A percentile compares a stretch with the other conserved stretches of the same genome.
These are phyloP conservation scores for Elephas maximus DNA, from an alignment of 2,113 vertebrate species.

Conservation along the genomic window DNA sequence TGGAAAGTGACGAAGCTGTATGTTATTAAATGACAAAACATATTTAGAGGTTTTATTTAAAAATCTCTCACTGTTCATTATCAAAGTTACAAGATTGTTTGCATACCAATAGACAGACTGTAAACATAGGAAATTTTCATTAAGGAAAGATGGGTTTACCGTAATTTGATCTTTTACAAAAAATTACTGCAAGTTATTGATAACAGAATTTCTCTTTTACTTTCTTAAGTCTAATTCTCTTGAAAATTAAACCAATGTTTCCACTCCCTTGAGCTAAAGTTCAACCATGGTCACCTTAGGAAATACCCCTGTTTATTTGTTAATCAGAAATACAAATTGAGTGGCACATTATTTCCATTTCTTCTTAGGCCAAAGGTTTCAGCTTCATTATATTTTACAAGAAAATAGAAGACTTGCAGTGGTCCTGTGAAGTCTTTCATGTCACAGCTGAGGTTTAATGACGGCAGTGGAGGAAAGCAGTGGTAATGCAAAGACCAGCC, in stretches of 20 bases:
- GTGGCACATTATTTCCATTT: conserved; percentile 88
- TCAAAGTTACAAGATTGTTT: conserved; percentile 90
- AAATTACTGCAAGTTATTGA: conserved; percentile 87
- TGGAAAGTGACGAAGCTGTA: conserved; percentile 83
- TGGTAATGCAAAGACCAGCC: conserved; percentile 87
- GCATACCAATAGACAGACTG: conserved; percentile 89
- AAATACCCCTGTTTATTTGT: conserved; percentile 90
- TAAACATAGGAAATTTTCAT: conserved; percentile 91
- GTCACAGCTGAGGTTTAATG: conserved; percentile 87
- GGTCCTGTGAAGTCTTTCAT: conserved; percentile 87
- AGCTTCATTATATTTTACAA: conserved; percentile 86
- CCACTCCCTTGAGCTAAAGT: conserved; percentile 84
- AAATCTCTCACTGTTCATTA: conserved; percentile 89
- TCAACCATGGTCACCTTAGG: conserved; percentile 87
- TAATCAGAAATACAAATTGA: conserved; percentile 89
- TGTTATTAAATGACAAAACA: conserved; percentile 89
- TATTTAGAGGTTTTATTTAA: conserved; percentile 86
- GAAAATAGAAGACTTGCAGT: conserved; percentile 87
- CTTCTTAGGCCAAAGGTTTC: conserved; percentile 85
- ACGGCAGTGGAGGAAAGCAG: conserved; percentile 85
- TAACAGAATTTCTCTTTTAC: conserved; percentile 88
- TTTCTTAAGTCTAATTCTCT: conserved; percentile 86
- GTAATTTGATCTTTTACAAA: conserved; percentile 90
- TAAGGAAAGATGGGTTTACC: conserved; percentile 90
- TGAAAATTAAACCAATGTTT: conserved; percentile 90